Evolutionary conservation across 2,888 invertebrate species (phyloP).

Genomic region (Dolomedes plantarius): DNA sequence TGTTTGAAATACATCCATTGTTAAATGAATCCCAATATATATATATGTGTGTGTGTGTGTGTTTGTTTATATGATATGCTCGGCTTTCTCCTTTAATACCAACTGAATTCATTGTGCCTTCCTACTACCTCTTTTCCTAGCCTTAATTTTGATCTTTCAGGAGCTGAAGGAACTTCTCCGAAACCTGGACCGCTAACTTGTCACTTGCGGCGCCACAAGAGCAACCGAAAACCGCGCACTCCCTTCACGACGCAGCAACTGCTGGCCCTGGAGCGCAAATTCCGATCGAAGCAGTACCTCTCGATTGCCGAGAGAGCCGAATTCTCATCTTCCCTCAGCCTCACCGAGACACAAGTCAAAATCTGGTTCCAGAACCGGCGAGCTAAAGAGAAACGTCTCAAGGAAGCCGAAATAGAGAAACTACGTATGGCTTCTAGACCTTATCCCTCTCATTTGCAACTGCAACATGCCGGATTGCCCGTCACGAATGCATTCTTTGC

Average conservation of each 20-base stretch:
- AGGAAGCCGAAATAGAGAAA: conserved; percentile 96
- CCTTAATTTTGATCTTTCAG: conserved; percentile 21
- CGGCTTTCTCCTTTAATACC: no score
- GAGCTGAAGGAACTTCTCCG: conserved; percentile 56
- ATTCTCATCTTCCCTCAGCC: conserved; percentile 90
- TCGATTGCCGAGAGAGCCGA: conserved; percentile 96
- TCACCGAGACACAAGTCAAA: conserved; percentile 96
- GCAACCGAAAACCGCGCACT: conserved; percentile 94
- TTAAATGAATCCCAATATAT: no score
- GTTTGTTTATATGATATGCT: no score
- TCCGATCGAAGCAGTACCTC: conserved; percentile 94
- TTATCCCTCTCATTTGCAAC: conserved; percentile 59
- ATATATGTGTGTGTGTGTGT: no score
- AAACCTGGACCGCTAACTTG: conserved; percentile 76
- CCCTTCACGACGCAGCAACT: conserved; percentile 96
- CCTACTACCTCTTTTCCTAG: no score
- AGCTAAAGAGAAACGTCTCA: conserved; percentile 96
- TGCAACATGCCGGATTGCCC: conserved; percentile 53
- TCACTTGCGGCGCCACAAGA: conserved; percentile 91
- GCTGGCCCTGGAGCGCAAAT: conserved; percentile 92
- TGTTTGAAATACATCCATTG: no score
- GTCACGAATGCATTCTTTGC: conserved; percentile 61
- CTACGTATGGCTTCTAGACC: conserved; percentile 86
- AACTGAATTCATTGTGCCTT: no score
- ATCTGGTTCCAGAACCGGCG: conserved; percentile 81